Evolutionary conservation across 2,113 vertebrate genomes (phyloP).

Genomic region (Tor tambroides): DNA sequence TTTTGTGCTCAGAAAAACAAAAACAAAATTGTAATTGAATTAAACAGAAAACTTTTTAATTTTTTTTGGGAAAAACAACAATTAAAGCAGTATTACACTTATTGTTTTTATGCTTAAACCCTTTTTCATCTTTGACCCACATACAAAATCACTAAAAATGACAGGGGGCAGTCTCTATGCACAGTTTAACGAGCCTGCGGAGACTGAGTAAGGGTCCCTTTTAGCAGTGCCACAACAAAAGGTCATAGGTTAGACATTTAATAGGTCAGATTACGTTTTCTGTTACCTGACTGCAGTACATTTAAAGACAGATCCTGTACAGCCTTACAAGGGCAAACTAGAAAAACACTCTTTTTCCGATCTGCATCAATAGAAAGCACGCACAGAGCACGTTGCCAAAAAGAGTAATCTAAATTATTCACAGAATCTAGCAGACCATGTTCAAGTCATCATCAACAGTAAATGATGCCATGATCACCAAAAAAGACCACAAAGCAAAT

Average conservation of each 20-base stretch:
- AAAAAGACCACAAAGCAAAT: neutral
- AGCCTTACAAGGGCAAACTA: constrained; percentile 54
- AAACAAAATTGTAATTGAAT: too few relatives aligned
- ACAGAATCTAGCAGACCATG: constrained; percentile 48
- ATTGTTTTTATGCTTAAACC: too few relatives aligned
- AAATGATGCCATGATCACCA: neutral
- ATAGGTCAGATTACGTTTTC: neutral
- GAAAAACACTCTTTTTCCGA: constrained; percentile 18
- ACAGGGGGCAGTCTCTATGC: neutral
- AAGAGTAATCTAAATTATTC: constrained; percentile 55
- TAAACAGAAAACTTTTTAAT: too few relatives aligned
- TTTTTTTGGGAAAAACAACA: too few relatives aligned
- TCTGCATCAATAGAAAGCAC: constrained; percentile 11
- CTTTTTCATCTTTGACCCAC: too few relatives aligned
- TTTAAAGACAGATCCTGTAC: constrained; percentile 15
- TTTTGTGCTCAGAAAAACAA: too few relatives aligned
- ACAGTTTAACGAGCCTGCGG: neutral
- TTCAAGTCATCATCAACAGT: constrained; percentile 26
- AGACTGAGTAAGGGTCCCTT: too few relatives aligned
- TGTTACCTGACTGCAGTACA: constrained; percentile 19
- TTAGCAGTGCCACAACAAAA: neutral
- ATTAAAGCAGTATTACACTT: too few relatives aligned
- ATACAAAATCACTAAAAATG: neutral
- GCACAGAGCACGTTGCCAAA: constrained; percentile 46
- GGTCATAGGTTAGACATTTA: constrained; percentile 15